Evolutionary conservation across 2,113 vertebrate species (phyloP), one percentile per base, ranked within the genome.

Genomic region (Brevimyrus niger): DNA sequence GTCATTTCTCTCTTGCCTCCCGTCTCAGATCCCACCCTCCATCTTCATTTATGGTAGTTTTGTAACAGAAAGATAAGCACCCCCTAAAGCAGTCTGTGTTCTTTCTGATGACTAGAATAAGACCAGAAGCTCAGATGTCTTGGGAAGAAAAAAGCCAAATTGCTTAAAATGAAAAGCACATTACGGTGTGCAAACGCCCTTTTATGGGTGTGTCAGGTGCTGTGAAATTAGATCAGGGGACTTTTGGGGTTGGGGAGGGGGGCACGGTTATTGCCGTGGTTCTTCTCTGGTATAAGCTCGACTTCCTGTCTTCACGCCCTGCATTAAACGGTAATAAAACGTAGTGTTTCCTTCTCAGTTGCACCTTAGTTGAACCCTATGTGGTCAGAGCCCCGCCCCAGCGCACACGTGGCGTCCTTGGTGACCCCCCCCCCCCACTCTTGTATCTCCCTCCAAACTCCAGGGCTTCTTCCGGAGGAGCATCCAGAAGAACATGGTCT

Each of bases 401-500:
- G 61, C 61, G 1, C 61, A 65, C n/a, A 9, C n/a, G 46, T 27
- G 38, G 23, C 1, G 13, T 51, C 46, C 46, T 27, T 2, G 10
- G 50, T 87, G 48, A 55, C 85, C 23, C 17, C 82, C 44, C 2
- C 38, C 47, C 3, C 7, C 38, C 84, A 13, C 23, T 13, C 23
- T 48, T 51, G 84, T 86, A 9, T 86, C 27, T 50, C n/a, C 48
- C 84, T 31, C 50, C 47, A 44, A 27, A 15, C 83, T 46, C 44
- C 95, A 99, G 98, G 98, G 98, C 88, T 99, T 99, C 95, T 99
- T 99, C 94, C 96, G 98, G 90, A 96, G 98, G 92, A 99, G 98
- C 93, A 99, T 99, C 94, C 98, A 99, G 96, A 99, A 99, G 95
- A 99, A 99, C 96, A 99, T 99, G 98, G 97, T 99, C 92, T 99